Evolutionary conservation across 2,113 vertebrate species (phyloP), one percentile per base, ranked within the genome.

Genomic region (Stigmatopora nigra): DNA sequence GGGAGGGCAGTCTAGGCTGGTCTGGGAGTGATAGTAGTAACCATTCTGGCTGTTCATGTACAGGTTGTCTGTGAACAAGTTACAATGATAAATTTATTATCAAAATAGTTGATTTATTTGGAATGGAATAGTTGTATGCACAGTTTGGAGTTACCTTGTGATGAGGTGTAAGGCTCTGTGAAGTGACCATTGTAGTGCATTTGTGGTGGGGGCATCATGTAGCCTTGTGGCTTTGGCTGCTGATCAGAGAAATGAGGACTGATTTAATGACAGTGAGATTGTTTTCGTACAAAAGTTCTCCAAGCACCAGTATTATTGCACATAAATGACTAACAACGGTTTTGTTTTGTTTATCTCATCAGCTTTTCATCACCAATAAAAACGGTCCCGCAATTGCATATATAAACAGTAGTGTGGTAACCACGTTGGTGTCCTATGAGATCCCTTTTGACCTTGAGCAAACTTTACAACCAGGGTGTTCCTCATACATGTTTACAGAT

Each of bases 161-260:
- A 98, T 17, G 95, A 95, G 25, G 93, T 91, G 83, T 95, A 98
- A 1, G 93, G 93, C 66, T 99, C 95, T 17, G 88, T 89, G 74
- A 92, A 98, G 77, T 97, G 97, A 75, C 96, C 94, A 53, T 94
- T 98, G 86, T 98, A 99, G 86, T 97, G 95, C 83, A 96, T 90
- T 75, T 93, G 94, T 41, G 93, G 91, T 56, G 94, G 90, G 12
- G 94, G 86, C 93, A 96, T 93, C 94, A 92, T 94, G 64, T 92
- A 99, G 70, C 91, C 85, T 75, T 95, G 97, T 49, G 93, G 93
- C 78, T 95, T 96, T 69, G 94, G 93, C 94, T 98, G 79, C 19
- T 64, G 64, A 80, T 66, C 70, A 85, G 73, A 64, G 81, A 76
- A 0, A 63, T 49, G 72, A 55, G 22, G 1, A 69, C 57, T 85